A percentile compares a stretch with the other conserved stretches of the same genome.
Evolutionary conservation across 2,888 invertebrate genomes (phyloP).

Genomic region (Suillia variegata): DNA sequence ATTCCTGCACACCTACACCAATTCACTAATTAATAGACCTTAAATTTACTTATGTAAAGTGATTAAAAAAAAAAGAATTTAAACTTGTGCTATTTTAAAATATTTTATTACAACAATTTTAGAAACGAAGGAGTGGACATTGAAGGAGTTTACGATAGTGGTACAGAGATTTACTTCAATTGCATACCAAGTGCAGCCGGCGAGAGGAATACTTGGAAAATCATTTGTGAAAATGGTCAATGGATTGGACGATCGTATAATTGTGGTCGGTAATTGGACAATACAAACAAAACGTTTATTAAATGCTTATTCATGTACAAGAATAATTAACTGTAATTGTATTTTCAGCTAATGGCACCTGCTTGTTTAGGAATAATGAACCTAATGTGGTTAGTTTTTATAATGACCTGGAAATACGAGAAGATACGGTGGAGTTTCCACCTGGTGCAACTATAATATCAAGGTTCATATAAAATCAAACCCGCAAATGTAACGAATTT

Average conservation of each 20-base stretch:
- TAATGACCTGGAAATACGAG: conserved; percentile 77
- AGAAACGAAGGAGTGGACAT: conserved; percentile 72
- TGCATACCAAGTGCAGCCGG: conserved; percentile 83
- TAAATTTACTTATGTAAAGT: too few relatives aligned
- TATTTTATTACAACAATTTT: too few relatives aligned
- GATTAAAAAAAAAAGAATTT: too few relatives aligned
- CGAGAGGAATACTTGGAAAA: conserved; percentile 83
- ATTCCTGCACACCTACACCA: too few relatives aligned
- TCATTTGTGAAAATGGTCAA: conserved; percentile 81
- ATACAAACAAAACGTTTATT: too few relatives aligned
- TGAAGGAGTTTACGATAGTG: conserved; percentile 77
- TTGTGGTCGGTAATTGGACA: conserved; percentile 68
- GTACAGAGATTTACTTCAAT: conserved; percentile 81
- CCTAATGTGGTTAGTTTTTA: conserved; percentile 81
- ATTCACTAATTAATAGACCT: too few relatives aligned
- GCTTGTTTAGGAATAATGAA: conserved; percentile 77
- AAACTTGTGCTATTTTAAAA: too few relatives aligned
- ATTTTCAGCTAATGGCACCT: conserved; percentile 70
- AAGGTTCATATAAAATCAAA: conserved; percentile 63
- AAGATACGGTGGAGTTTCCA: conserved; percentile 78
- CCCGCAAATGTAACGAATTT: neutral
- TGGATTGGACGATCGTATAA: conserved; percentile 83
- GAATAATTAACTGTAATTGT: neutral
- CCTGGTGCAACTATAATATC: conserved; percentile 73
- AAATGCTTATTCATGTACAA: neutral